phyloP scores from a whole-genome alignment of 2,888 invertebrate species.

The Sclerodermus sp. region DNA sequence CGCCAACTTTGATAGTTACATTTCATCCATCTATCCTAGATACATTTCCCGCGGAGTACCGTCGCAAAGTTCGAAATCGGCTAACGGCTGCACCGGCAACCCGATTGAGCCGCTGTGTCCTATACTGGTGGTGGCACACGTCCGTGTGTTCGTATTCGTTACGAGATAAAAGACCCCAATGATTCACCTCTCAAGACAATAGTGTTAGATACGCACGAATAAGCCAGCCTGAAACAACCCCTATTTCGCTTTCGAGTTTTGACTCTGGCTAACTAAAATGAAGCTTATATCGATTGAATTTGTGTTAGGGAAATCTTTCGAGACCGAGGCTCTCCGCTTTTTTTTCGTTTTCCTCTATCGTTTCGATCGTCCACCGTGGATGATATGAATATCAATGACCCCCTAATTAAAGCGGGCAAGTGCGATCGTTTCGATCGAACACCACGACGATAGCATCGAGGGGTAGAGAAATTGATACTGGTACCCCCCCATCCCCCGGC shows the following conservation, averaged over 20 bases:
- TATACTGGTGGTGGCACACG: background rate
- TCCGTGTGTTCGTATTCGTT: slow-evolving; percentile 10
- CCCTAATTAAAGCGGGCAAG: no score
- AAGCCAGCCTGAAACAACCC: background rate
- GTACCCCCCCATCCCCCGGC: no score
- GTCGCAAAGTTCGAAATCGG: slow-evolving; percentile 33
- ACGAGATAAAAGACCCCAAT: slow-evolving; percentile 22
- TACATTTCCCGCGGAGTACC: slow-evolving; percentile 36
- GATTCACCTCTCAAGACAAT: slow-evolving; percentile 16
- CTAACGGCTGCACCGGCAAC: slow-evolving; percentile 22
- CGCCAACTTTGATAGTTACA: slow-evolving; percentile 56
- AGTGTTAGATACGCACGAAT: background rate
- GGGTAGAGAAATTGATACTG: no score
- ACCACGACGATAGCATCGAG: no score
- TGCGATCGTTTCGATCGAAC: no score
- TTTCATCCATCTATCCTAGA: slow-evolving; percentile 50
- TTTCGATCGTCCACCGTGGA: background rate
- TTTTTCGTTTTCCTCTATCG: background rate
- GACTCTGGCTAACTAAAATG: no score
- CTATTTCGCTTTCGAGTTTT: background rate
- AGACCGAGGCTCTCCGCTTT: no score
- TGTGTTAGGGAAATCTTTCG: no score
- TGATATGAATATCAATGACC: no score
- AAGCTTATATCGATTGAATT: no score
- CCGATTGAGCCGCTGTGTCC: slow-evolving; percentile 15